phyloP scores from a whole-genome alignment of 2,797 vertebrate species.

The Astyanax mexicanus region DNA sequence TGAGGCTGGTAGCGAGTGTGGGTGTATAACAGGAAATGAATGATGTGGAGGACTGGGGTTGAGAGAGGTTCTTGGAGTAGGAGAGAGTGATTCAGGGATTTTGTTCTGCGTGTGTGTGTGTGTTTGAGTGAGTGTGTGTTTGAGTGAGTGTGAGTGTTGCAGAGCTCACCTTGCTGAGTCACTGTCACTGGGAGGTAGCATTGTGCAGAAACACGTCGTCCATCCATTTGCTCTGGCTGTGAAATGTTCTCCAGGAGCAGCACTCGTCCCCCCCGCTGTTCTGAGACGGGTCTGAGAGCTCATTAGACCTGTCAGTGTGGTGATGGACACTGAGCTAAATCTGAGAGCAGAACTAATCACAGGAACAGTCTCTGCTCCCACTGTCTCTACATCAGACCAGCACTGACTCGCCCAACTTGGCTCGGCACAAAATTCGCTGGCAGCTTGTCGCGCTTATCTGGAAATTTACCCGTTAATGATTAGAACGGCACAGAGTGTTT shows the following conservation, averaged over 20 bases:
- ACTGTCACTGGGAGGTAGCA: constrained; percentile 23
- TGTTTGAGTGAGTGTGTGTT: background rate
- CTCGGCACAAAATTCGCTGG: constrained; percentile 9
- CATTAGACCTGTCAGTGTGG: constrained; percentile 52
- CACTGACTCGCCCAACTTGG: constrained; percentile 24
- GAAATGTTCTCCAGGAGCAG: constrained; percentile 7
- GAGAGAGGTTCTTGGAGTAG: constrained; percentile 32
- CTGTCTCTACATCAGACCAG: constrained; percentile 20
- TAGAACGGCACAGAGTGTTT: background rate
- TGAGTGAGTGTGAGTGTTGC: background rate
- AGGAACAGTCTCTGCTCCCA: constrained; percentile 11
- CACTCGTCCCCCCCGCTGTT: background rate
- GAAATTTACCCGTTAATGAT: constrained; percentile 24
- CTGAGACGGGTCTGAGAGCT: background rate
- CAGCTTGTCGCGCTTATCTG: constrained; percentile 28
- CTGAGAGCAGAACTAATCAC: constrained; percentile 49
- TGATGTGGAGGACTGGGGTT: constrained; percentile 1
- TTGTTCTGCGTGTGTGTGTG: background rate
- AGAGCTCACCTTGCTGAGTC: constrained; percentile 43
- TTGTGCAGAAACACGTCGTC: constrained; percentile 9
- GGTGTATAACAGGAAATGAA: constrained; percentile 25
- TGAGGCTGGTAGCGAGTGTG: constrained; percentile 31
- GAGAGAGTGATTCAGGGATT: constrained; percentile 50
- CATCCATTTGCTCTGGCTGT: background rate
- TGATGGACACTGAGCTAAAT: constrained; percentile 55